Evolutionary conservation across 2,113 vertebrate genomes (phyloP).

Genomic region (Rhinopomastus cyanomelas): DNA sequence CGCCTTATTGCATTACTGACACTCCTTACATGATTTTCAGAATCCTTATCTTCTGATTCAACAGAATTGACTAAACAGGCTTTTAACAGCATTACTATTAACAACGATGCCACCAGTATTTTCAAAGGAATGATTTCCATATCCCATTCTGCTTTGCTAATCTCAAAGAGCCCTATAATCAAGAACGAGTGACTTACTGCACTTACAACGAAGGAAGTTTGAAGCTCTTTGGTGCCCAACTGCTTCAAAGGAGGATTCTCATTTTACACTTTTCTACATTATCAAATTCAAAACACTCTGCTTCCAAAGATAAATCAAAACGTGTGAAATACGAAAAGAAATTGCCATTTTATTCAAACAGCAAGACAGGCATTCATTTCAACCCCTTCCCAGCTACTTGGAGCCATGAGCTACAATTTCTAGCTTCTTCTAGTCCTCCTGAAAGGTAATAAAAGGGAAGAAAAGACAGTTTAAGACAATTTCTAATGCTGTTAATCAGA

Average conservation of each 20-base stretch:
- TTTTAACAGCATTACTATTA: background rate
- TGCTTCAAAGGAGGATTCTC: background rate
- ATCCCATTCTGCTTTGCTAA: background rate
- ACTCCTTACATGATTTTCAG: background rate
- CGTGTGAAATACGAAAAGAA: slow-evolving; percentile 38
- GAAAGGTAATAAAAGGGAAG: slow-evolving; percentile 50
- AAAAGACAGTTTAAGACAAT: slow-evolving; percentile 40
- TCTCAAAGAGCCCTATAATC: background rate
- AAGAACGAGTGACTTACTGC: background rate
- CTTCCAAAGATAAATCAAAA: slow-evolving; percentile 54
- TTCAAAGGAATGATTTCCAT: background rate
- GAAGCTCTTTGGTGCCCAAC: background rate
- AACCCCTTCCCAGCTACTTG: background rate
- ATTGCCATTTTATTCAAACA: slow-evolving; percentile 3
- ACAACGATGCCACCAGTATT: background rate
- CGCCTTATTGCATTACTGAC: background rate
- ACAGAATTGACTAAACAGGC: background rate
- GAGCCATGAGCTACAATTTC: background rate
- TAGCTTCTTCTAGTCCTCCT: background rate
- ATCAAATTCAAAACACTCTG: slow-evolving; percentile 17
- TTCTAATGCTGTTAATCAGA: slow-evolving; percentile 48
- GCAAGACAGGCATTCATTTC: slow-evolving; percentile 18
- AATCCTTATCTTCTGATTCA: slow-evolving; percentile 27
- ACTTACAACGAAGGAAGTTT: slow-evolving; percentile 4
- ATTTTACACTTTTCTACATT: background rate